Evolutionary conservation across 2,888 invertebrate species (phyloP).

Genomic region (Ernsta delagoae): DNA sequence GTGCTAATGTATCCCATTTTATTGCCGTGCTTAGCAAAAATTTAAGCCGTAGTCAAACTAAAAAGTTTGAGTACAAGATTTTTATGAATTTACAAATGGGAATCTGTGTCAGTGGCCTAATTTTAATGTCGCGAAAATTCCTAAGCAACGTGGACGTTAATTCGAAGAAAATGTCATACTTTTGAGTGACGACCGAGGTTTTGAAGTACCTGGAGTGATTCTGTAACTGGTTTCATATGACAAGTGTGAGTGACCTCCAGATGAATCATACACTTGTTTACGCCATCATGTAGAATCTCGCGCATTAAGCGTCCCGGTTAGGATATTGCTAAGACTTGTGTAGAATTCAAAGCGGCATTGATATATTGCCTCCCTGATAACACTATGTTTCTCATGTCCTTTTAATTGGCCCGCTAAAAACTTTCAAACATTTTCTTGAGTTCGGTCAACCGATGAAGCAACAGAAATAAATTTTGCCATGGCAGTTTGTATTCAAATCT

Average conservation of each 20-base stretch:
- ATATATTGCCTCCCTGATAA: constrained; percentile 33
- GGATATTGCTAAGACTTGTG: constrained; percentile 41
- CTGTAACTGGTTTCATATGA: constrained; percentile 64
- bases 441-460: constrained; percentile 23
- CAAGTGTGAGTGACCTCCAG: constrained; percentile 62
- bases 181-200: constrained; percentile 52
- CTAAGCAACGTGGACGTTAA: constrained; percentile 10
- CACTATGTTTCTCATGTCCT: constrained; percentile 9
- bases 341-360: constrained; percentile 42
- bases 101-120: constrained; percentile 18
- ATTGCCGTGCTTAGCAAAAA: neutral
- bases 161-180: constrained; percentile 59
- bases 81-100: neutral
- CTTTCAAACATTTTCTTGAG: constrained; percentile 18
- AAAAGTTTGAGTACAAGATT: neutral
- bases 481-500: neutral
- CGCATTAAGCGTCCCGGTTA: constrained; percentile 28
- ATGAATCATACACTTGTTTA: constrained; percentile 69
- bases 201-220: constrained; percentile 53
- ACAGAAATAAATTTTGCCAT: constrained; percentile 19
- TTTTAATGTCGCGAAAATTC: constrained; percentile 17
- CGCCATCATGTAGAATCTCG: constrained; percentile 48
- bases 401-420: constrained; percentile 32
- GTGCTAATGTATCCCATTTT: constrained; percentile 1
- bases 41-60: neutral